A percentile compares a stretch with the other conserved stretches of the same genome.
These are phyloP conservation scores for Tetranychus piercei DNA, from an alignment of 2,888 invertebrate genomes.

Conservation along the genomic window DNA sequence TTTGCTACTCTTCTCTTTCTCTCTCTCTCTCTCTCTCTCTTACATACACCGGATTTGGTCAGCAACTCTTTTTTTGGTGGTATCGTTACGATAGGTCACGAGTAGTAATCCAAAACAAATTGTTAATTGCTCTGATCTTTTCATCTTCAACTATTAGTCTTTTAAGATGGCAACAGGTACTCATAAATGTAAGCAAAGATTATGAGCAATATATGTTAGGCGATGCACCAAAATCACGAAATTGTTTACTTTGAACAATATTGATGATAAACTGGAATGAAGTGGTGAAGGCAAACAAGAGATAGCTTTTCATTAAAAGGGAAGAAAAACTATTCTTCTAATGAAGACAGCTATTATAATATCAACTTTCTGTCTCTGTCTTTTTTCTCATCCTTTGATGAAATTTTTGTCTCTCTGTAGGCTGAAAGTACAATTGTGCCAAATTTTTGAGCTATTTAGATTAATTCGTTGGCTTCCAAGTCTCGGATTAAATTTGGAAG, in stretches of 20 bases:
- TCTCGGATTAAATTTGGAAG: neutral
- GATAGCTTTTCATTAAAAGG: conserved; percentile 1
- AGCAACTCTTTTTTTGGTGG: neutral
- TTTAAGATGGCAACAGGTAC: neutral
- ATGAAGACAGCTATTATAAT: neutral
- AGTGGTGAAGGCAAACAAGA: neutral
- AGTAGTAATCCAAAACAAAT: neutral
- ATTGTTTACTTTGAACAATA: neutral
- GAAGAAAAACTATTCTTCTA: neutral
- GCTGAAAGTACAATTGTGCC: neutral
- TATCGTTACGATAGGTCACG: neutral
- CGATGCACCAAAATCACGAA: neutral
- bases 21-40: conserved; percentile 8
- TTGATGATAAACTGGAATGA: too few species aligned
- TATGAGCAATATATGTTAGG: neutral
- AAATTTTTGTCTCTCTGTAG: neutral
- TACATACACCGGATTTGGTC: neutral
- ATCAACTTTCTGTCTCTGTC: neutral
- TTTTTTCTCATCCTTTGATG: neutral
- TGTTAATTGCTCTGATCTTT: neutral
- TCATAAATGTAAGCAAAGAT: neutral
- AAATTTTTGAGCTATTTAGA: neutral
- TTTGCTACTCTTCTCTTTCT: neutral
- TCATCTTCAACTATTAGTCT: neutral
- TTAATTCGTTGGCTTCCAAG: conserved; percentile 1